Percentiles rank a stretch among this genome's conserved stretches.
phyloP scores from a whole-genome alignment of 1,140 invertebrate genomes.

The Sarcophaga bullata region DNA sequence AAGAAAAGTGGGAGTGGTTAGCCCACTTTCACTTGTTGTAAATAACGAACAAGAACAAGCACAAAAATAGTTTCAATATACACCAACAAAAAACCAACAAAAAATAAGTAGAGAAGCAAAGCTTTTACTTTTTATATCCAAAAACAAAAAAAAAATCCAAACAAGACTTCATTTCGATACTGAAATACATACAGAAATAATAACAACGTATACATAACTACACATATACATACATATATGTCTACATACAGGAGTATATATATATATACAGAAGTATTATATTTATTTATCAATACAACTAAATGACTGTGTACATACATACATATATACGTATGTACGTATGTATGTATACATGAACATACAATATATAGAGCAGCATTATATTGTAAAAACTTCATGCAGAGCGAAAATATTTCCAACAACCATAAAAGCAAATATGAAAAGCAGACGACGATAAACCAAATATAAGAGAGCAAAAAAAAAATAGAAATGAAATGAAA shows the following conservation, averaged over 20 bases:
- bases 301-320: too few species aligned
- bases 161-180: conserved; percentile 13
- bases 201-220: not conserved
- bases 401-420: not conserved
- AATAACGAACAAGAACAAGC: not conserved
- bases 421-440: not conserved
- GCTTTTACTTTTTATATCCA: conserved; percentile 36
- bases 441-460: not conserved
- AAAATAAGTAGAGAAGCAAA: not conserved
- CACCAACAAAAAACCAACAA: not conserved
- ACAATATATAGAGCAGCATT: conserved; percentile 36
- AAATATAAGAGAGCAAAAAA: not conserved
- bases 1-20: conserved; percentile 32
- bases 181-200: not conserved
- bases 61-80: not conserved
- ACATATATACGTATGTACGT: too few species aligned
- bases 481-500: not conserved
- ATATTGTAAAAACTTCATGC: conserved; percentile 33
- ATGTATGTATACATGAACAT: not conserved
- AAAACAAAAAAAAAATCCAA: not conserved
- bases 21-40: conserved; percentile 32
- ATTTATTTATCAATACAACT: too few species aligned
- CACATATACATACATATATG: not conserved
- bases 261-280: too few species aligned
- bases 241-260: not conserved